Base-by-base conservation (phyloP, 2,113 vertebrate genomes). In the Cryptotis parvus region DNA sequence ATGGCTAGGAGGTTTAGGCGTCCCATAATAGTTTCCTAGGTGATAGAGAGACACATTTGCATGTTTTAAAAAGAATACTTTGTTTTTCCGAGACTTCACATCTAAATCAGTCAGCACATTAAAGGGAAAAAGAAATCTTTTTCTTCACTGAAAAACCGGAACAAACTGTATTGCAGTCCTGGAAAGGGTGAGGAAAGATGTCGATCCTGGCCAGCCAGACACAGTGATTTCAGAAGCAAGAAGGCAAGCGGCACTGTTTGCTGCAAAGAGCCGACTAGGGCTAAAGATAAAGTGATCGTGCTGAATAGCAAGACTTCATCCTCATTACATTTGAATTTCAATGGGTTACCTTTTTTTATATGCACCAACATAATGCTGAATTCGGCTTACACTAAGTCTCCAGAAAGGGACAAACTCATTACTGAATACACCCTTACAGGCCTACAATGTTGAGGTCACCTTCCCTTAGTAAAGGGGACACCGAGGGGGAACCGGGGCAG, bases 1-100 rank as follows among this genome's bases (percentile, higher is more conserved):
- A 97, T 99, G 99, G 98, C 98, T 98, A 93, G 99, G 99, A 96
- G 99, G 99, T 98, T 99, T 99, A 98, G 99, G 99, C 55, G 99
- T 99, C 98, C 99, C 99, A 99, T 99, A 99, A 98, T 99, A 99
- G 99, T 99, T 99, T 98, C 99, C 99, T 99, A 98, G 99, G 98
- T 96, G 98, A 99, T 97, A 95, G 97, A 98, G 97, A 98, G 97
- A 97, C 97, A 98, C 97, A 99, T 99, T 97, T 98, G 97, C 98
- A 99, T 98, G 97, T 98, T 98, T 95, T 93, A 95, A 91, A 97
- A 96, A 79, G 94, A 97, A 74, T 83, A 95, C 89, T 85, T 91
- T 75, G 39, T 45, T 52, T 83, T 75, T 26, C 39, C 26, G 93
- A 95, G 91, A 90, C 74, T 94, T 79, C 70, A 89, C 85, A 79